Conservation (phyloP, 2,888 invertebrate species). For the Drosophila hamatofila region DNA sequence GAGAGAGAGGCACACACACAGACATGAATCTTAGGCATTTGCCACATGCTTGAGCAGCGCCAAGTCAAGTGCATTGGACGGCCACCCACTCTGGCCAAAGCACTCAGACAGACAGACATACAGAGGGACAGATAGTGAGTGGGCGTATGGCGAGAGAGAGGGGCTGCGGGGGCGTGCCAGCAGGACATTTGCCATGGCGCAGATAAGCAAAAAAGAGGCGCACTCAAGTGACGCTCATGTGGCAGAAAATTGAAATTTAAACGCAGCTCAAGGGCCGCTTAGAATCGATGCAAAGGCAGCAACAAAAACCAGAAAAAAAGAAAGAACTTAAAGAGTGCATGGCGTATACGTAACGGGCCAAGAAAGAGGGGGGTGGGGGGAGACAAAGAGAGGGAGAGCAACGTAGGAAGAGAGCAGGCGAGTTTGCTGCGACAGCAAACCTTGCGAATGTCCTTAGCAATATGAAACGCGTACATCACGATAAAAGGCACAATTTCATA, state of each 20-base stretch:
- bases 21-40: conserved; percentile 28
- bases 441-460: conserved; percentile 67
- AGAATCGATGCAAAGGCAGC: conserved; percentile 60
- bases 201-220: conserved; percentile 64
- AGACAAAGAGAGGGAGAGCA: background rate
- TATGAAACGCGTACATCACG: conserved; percentile 69
- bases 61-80: conserved; percentile 75
- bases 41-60: conserved; percentile 63
- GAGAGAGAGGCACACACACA: background rate
- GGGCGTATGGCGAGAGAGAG: background rate
- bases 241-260: conserved; percentile 80
- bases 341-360: conserved; percentile 6
- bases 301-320: background rate
- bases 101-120: conserved; percentile 39
- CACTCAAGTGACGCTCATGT: conserved; percentile 77
- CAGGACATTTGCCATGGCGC: conserved; percentile 6
- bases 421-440: conserved; percentile 41
- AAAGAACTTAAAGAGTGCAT: background rate
- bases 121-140: conserved; percentile 17
- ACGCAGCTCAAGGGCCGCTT: conserved; percentile 73
- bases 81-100: conserved; percentile 39
- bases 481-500: conserved; percentile 65
- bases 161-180: background rate
- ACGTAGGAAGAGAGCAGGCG: background rate
- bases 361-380: background rate